Conservation (phyloP, 2,888 invertebrate species). For the Xylocampa areola region DNA sequence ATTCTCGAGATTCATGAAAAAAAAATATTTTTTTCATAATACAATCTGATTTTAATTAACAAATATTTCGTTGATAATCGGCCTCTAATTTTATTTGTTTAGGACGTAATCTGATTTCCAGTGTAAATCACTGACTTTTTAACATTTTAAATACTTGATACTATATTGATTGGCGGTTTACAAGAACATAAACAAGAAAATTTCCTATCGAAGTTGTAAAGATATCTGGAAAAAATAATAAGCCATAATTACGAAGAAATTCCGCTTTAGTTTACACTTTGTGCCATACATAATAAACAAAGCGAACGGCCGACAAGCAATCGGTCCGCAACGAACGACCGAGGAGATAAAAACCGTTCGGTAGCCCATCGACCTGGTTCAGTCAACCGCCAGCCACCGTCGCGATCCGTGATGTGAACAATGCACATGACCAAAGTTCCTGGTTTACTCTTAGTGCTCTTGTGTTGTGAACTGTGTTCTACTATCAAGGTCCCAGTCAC, state of each 20-base stretch:
- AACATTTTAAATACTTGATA: no score
- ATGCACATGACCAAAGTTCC: conserved; percentile 75
- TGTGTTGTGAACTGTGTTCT: conserved; percentile 77
- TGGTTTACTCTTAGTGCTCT: conserved; percentile 70
- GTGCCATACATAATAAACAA: conserved; percentile 66
- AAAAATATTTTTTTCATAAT: not conserved
- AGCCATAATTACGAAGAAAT: not conserved
- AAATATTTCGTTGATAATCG: no score
- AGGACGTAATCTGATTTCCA: no score
- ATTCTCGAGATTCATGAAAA: no score
- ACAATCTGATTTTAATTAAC: no score
- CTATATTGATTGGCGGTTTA: no score
- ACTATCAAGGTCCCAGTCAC: conserved; percentile 79
- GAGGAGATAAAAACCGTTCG: conserved; percentile 87
- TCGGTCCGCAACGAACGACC: conserved; percentile 83
- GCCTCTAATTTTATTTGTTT: no score
- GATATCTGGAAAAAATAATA: no score
- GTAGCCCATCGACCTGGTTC: conserved; percentile 76
- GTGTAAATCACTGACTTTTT: no score
- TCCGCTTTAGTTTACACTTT: conserved; percentile 60
- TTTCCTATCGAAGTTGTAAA: no score
- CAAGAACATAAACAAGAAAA: no score
- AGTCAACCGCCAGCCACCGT: conserved; percentile 79
- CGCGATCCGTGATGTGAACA: conserved; percentile 85
- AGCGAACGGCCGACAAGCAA: conserved; percentile 81